Conservation (phyloP, 2,888 invertebrate species). For the Drosophila borborema region DNA sequence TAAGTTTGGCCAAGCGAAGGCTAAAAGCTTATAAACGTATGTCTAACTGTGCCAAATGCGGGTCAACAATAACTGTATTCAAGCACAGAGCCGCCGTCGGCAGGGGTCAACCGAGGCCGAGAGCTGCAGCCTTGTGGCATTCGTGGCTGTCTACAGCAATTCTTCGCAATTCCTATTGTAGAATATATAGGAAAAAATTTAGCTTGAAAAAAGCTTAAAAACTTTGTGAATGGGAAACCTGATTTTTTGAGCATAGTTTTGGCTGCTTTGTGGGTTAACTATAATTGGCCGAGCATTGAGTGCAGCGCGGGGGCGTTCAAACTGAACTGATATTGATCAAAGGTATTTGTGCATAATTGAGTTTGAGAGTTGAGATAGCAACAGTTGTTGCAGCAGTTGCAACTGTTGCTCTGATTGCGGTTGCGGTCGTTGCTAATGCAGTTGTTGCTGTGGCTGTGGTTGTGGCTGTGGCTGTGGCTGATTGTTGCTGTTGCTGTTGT, state of each 20-base stretch:
- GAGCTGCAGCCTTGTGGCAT: constrained; percentile 17
- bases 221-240: constrained; percentile 5
- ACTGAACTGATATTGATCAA: constrained; percentile 9
- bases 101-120: constrained; percentile 1
- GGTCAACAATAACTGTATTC: constrained; percentile 9
- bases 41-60: not conserved
- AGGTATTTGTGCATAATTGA: constrained; percentile 19
- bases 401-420: not conserved
- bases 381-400: constrained; percentile 3
- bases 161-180: not conserved
- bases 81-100: not conserved
- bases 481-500: not conserved
- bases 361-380: constrained; percentile 20
- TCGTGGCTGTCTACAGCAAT: not conserved
- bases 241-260: not conserved
- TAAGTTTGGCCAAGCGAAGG: constrained; percentile 12
- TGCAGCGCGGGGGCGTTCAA: not conserved
- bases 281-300: not conserved
- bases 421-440: not conserved
- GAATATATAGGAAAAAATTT: not conserved
- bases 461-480: not conserved
- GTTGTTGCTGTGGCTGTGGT: not conserved
- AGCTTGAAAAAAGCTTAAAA: not conserved
- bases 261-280: not conserved
- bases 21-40: not conserved